Base-by-base conservation (phyloP, 1,140 invertebrate genomes). In the Papilio machaon region DNA sequence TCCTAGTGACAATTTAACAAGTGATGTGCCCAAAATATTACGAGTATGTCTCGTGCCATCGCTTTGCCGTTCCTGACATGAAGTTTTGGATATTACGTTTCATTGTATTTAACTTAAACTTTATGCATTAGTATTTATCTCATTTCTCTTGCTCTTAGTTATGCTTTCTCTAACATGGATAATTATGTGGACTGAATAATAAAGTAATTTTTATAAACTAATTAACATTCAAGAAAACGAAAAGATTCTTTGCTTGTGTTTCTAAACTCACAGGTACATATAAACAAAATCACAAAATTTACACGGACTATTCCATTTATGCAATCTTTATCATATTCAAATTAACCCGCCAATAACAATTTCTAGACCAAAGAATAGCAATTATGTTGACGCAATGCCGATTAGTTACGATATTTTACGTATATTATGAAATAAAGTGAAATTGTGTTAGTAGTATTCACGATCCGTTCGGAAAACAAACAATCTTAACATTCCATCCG, bases 341-440 rank as follows among this genome's bases (percentile, higher is more conserved):
- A 70, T 70, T 38, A 70, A 70, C 64, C 64, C 64, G 13, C 64
- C 64, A 70, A 70, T 70, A 70, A 70, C 64, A 70, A 70, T 70
- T 70, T 70, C 64, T 70, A 70, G 64, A 70, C 30, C 64, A 35
- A 70, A 70, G 64, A 70, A 70, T 70, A 38, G 64, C 64, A 70
- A 70, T 70, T 70, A 70, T 70, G 64, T 70, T 70, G 64, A 70
- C 64, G 64, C 64, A 70, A 70, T 70, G 6, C 13, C 64, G 64
- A 70, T 70, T 70, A 70, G 64, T 70, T 70, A 70, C 64, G 64
- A 70, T 70, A 70, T 70, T 70, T 70, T 70, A 70, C 64, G 64
- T 70, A 70, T 70, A 70, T 70, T 70, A 70, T 70, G 64, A 70
- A 70, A 70, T 70, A 30, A 35, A 70, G 30, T 70, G 64, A 70